Conservation (phyloP, 2,797 vertebrate genomes). For the Toxotes lorentzi region DNA sequence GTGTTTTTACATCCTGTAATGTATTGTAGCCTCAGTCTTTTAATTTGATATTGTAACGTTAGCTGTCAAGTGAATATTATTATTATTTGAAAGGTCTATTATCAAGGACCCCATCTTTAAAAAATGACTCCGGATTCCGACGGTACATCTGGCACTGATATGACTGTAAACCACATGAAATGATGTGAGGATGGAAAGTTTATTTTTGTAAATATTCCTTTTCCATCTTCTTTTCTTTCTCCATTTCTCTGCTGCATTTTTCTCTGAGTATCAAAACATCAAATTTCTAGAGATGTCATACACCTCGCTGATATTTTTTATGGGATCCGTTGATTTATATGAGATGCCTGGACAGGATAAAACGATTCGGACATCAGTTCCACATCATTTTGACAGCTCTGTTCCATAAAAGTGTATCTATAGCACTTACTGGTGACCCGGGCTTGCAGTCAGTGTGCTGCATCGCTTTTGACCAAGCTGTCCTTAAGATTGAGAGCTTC, state of each 20-base stretch:
- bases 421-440: slow-evolving; percentile 38
- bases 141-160: too few relatives aligned
- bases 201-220: background rate
- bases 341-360: slow-evolving; percentile 23
- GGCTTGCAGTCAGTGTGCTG: slow-evolving; percentile 21
- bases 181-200: background rate
- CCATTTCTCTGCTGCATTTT: background rate
- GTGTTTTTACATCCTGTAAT: background rate
- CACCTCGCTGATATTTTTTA: background rate
- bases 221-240: background rate
- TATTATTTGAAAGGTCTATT: background rate
- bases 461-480: slow-evolving; percentile 42
- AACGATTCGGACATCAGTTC: slow-evolving; percentile 12
- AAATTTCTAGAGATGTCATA: background rate
- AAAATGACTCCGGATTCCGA: too few relatives aligned
- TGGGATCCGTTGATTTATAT: background rate
- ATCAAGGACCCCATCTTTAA: too few relatives aligned
- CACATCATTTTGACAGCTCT: slow-evolving; percentile 26
- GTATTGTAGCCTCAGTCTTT: background rate
- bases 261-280: slow-evolving; percentile 5
- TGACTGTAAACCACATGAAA: too few relatives aligned
- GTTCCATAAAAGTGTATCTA: slow-evolving; percentile 30
- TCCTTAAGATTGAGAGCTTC: slow-evolving; percentile 63
- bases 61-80: background rate
- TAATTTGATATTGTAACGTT: background rate